Evolutionary conservation across 2,113 vertebrate species (phyloP), one percentile per base, ranked within the genome.

Genomic region (Maylandia zebra): DNA sequence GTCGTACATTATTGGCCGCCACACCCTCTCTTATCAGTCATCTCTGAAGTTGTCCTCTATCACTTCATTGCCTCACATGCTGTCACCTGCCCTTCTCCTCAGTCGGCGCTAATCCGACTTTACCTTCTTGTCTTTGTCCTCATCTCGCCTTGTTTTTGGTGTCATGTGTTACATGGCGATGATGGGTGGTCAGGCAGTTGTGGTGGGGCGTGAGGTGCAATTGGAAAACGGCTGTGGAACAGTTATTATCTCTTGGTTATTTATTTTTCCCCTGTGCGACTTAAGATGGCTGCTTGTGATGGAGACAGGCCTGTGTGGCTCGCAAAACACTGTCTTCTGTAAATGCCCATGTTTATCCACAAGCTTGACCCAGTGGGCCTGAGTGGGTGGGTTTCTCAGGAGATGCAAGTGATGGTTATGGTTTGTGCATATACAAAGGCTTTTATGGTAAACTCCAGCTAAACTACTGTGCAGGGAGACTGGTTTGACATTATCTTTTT

Each of bases 231-330:
- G 59, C 86, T 50, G 85, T 14, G 30, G 80, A 93, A 87, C 88
- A 57, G 91, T 93, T 90, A 90, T 92, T 91, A 94, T 95, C 85
- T 82, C 89, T 89, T 12, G 81, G 84, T 81, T 96, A 94, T 96
- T 96, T 96, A 94, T 96, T 96, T 96, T 95, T 88, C 81, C 66
- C 88, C 38, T 55, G 85, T 82, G 85, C 86, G 93, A 95, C 95
- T 96, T 95, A 93, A 96, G 96, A 96, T 96, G 95, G 95, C 95
- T 89, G 93, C 95, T 82, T 4, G 89, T 59, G 96, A 96, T 96
- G 94, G 90, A 96, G 96, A 96, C 95, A 84, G 76, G 86, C 85
- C 91, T 14, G 81, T 94, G 93, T 95, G 91, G 91, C 89, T 91
- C 59, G n/a, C 89, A 92, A 95, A 90, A 95, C 92, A 94, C 83